Evolutionary conservation across 1,140 invertebrate species (phyloP).

Genomic region (Cephus cinctus): DNA sequence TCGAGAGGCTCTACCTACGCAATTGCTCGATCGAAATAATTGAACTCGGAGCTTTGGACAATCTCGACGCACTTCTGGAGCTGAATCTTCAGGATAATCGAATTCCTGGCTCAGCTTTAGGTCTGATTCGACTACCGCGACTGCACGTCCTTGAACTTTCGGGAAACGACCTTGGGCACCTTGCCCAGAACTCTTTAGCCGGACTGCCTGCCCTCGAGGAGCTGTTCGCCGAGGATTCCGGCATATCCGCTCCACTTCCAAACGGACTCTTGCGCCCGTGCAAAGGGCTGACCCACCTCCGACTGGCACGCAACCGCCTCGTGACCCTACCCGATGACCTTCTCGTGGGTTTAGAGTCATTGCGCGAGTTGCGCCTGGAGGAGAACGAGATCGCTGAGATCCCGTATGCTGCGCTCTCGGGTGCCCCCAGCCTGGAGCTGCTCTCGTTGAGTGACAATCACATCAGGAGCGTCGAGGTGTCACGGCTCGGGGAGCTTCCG

Average conservation of each 20-base stretch:
- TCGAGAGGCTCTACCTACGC: conserved; percentile 60
- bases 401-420: conserved; percentile 74
- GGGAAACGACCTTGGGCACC: conserved; percentile 73
- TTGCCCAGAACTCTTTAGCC: conserved; percentile 67
- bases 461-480: conserved; percentile 71
- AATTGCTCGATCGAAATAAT: conserved; percentile 65
- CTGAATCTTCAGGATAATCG: conserved; percentile 74
- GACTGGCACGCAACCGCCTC: conserved; percentile 69
- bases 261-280: conserved; percentile 71
- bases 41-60: conserved; percentile 64
- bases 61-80: conserved; percentile 66
- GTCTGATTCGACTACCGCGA: conserved; percentile 69
- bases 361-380: conserved; percentile 74
- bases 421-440: conserved; percentile 70
- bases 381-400: conserved; percentile 72
- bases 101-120: conserved; percentile 65
- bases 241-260: conserved; percentile 65
- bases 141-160: conserved; percentile 71
- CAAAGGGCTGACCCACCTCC: conserved; percentile 70
- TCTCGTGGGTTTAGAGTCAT: conserved; percentile 67
- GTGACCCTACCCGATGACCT: conserved; percentile 65
- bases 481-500: conserved; percentile 70
- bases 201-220: conserved; percentile 74
- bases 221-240: conserved; percentile 67
- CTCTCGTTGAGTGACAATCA: conserved; percentile 72